Evolutionary conservation across 2,113 vertebrate genomes (phyloP), one percentile per base, ranked within the genome.

Genomic region (Craseonycteris thonglongyai): DNA sequence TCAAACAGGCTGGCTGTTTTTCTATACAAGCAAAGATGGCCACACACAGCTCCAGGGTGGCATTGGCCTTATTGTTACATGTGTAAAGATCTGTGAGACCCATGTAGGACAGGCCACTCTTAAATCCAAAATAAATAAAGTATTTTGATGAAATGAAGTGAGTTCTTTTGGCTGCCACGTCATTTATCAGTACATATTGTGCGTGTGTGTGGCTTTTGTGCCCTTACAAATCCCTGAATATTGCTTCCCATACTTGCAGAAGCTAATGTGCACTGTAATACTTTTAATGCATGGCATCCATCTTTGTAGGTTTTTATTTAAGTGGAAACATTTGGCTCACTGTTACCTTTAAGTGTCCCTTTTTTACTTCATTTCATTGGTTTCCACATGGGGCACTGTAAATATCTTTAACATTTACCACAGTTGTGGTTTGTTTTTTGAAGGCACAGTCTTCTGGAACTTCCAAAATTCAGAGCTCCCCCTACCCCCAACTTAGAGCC

Each of bases 241-340:
- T 65, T 61, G n/a, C 75, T 80, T 63, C 13, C 24, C 35, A 56
- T 66, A 8, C 80, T 88, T 3, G 2, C n/a, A 51, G 56, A 59
- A 9, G 71, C 84, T 68, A 18, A 76, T 38, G 28, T 78, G 66
- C 58, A 9, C 45, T 76, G 16, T 83, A 30, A 59, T 63, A 22
- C 49, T 81, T 88, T 30, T 51, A 79, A 42, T 65, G 40, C 56
- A 18, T 69, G 66, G 26, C 22, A 28, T 72, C 61, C 10, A 13
- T 83, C 87, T 91, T 76, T 15, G 21, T 65, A 11, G 26, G 49
- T 56, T 58, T 91, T 94, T 54, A 63, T 84, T 95, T 95, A 33
- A 68, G 33, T 90, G 89, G 93, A 87, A 95, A 45, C 61, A 49
- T 93, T 88, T 79, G 68, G 56, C 38, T 88, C 38, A 38, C 51